Conservation (phyloP, 2,113 vertebrate species). For the Boleophthalmus pectinirostris region DNA sequence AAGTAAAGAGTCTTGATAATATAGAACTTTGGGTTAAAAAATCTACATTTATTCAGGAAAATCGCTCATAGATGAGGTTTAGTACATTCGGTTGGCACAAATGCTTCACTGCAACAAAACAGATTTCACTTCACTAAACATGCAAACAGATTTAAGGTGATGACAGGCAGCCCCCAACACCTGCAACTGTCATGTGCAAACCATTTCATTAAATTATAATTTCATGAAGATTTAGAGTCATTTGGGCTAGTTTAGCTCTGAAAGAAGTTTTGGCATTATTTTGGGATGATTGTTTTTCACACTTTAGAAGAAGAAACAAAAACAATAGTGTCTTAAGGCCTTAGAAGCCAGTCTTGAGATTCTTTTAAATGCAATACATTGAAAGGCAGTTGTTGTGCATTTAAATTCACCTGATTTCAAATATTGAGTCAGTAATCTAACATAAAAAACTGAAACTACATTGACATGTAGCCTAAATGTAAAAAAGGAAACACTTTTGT, state of each 20-base stretch:
- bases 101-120: conserved; percentile 42
- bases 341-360: not conserved
- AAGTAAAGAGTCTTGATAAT: not conserved
- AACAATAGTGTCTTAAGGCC: not conserved
- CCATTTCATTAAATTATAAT: conserved; percentile 7
- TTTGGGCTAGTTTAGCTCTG: conserved; percentile 27
- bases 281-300: conserved; percentile 53
- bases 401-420: conserved; percentile 43
- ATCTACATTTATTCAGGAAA: conserved; percentile 63
- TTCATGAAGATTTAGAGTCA: conserved; percentile 8
- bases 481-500: conserved; percentile 24
- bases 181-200: conserved; percentile 19
- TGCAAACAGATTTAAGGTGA: conserved; percentile 23
- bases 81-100: conserved; percentile 76
- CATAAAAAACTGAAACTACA: conserved; percentile 11
- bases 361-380: conserved; percentile 5
- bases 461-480: conserved; percentile 2
- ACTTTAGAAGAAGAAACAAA: not conserved
- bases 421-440: conserved; percentile 43
- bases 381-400: conserved; percentile 38
- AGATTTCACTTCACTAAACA: conserved; percentile 30
- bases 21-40: conserved; percentile 18
- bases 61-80: conserved; percentile 21
- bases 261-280: conserved; percentile 51
- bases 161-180: conserved; percentile 8